Percentiles rank a stretch among this genome's conserved stretches.
Conservation (phyloP, 2,113 vertebrate species). For the Anoura caudifer region DNA sequence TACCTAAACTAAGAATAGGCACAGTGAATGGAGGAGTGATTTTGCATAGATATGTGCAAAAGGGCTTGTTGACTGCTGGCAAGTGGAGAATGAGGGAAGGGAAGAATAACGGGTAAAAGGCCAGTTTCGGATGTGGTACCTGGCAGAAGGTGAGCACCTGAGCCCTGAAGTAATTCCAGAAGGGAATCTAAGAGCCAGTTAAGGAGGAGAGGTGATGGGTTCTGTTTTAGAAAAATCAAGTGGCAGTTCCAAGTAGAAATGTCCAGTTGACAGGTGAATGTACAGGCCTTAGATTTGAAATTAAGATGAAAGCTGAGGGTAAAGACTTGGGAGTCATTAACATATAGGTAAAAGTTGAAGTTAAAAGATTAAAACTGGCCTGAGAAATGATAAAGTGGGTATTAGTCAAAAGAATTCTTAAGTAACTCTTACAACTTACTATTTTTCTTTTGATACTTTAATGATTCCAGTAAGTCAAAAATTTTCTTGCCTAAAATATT, state of each 20-base stretch:
- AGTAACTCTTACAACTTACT: not conserved
- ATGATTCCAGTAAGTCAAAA: not conserved
- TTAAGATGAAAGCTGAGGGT: not conserved
- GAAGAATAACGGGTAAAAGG: not conserved
- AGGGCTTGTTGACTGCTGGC: not conserved
- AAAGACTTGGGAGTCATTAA: not conserved
- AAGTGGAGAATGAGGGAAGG: not conserved
- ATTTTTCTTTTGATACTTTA: slow-evolving; percentile 12
- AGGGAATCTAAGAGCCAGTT: not conserved
- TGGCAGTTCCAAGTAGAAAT: not conserved
- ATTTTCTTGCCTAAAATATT: not conserved
- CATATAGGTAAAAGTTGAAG: not conserved
- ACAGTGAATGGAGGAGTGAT: not conserved
- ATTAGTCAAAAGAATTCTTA: not conserved
- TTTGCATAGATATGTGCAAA: not conserved
- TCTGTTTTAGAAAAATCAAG: not conserved
- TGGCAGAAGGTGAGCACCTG: not conserved
- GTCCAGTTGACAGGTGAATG: not conserved
- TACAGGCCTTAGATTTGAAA: not conserved
- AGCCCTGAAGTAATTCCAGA: not conserved
- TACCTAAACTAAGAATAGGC: not conserved
- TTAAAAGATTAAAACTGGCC: not conserved
- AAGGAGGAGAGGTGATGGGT: not conserved
- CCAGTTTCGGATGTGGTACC: not conserved
- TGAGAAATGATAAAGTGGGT: not conserved